Evolutionary conservation across 2,888 invertebrate genomes (phyloP), one percentile per base, ranked within the genome.

Genomic region (Ophion costatus): DNA sequence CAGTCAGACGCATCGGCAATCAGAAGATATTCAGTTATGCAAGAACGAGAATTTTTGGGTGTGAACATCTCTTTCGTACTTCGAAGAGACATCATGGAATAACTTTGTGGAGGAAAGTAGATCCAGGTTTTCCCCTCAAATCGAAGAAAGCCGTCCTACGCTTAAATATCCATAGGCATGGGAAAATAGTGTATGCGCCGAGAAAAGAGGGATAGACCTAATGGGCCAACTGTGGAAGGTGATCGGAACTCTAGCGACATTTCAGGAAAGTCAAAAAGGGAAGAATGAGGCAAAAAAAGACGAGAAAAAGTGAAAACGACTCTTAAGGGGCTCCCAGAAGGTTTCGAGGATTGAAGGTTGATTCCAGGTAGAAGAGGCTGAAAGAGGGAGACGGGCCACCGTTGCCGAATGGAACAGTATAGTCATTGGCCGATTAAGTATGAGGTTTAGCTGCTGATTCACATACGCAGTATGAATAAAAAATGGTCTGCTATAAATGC

Each of bases 131-230:
- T 70, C 74, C 75, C 82, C 29, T 29, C 29, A 88, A 89, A 92
- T 89, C 88, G 89, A 87, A 87, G 86, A 89, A 87, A 89, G 90
- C 89, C 88, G 88, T 88, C 42, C 45, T 57, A 14, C 11, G 57
- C 17, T 17, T 42, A 45, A 56, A 38, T 61, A 24, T 22, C 14
- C n/a, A 85, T 81, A 88, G 86, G 84, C 7, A 57, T 42, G 4
- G 2, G 56, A 83, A 87, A 84, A 80, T 88, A 85, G 88, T 84
- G 85, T 82, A 85, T 85, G 86, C 84, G 85, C 84, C 86, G 86
- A 29, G 38, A 56, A 64, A 80, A 73, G 64, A 38, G 75, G 56
- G 66, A 45, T 71, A 67, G 82, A 80, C 77, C 73, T n/a, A 69
- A 83, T 80, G 67, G 82, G 66, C 76, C 71, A 67, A 73, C 61